Conservation (phyloP, 2,797 vertebrate species). For the Oreochromis grahami region DNA sequence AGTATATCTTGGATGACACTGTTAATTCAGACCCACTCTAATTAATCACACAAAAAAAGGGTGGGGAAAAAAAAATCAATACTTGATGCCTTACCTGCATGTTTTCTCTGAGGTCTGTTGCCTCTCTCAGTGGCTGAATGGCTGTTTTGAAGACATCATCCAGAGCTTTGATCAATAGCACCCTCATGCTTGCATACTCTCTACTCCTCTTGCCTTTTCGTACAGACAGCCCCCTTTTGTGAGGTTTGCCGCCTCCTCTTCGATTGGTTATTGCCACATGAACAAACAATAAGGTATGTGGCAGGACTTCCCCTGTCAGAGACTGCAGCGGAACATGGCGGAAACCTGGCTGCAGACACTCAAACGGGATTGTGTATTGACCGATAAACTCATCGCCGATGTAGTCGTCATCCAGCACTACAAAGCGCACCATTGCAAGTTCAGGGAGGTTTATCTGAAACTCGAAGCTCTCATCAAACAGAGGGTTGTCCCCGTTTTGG, state of each 20-base stretch:
- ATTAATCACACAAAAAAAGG: background rate
- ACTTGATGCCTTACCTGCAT: conserved; percentile 86
- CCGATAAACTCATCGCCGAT: conserved; percentile 98
- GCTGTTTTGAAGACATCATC: conserved; percentile 98
- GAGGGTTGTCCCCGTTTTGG: conserved; percentile 95
- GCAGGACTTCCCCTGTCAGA: conserved; percentile 88
- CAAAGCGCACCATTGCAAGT: conserved; percentile 96
- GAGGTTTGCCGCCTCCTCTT: conserved; percentile 95
- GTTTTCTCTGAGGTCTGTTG: conserved; percentile 96
- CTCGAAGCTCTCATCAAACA: conserved; percentile 98
- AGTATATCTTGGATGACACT: background rate
- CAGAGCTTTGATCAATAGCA: conserved; percentile 88
- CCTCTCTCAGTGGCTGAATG: conserved; percentile 88
- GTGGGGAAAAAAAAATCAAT: fast-evolving
- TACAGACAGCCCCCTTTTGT: conserved; percentile 95
- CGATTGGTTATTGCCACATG: conserved; percentile 98
- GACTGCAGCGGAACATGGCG: conserved; percentile 95
- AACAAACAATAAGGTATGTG: conserved; percentile 91
- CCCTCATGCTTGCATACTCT: conserved; percentile 95
- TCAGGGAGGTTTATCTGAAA: conserved; percentile 98
- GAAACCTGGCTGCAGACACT: conserved; percentile 97
- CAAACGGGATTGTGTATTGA: conserved; percentile 96
- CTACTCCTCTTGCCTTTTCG: conserved; percentile 91
- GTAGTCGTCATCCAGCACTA: conserved; percentile 96
- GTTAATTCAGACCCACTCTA: background rate